phyloP scores from a whole-genome alignment of 2,797 vertebrate species.

The Xiphophorus birchmanni region DNA sequence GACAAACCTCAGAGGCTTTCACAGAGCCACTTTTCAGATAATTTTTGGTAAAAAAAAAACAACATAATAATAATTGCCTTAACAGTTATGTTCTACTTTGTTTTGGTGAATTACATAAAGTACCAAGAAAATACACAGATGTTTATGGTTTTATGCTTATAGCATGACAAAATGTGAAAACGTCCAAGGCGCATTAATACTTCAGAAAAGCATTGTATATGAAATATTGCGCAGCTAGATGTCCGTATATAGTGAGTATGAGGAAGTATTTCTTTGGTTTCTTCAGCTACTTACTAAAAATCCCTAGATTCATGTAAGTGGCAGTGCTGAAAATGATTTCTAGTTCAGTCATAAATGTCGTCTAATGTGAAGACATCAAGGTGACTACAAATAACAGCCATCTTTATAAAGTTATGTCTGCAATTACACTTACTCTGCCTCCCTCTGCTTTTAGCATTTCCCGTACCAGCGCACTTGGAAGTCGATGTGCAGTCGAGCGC shows the following conservation, averaged over 20 bases:
- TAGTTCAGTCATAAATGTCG: not conserved
- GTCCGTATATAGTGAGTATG: not conserved
- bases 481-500: conserved; percentile 52
- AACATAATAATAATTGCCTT: not conserved
- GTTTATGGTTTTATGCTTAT: not conserved
- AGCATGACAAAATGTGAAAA: not conserved
- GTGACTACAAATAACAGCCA: not conserved
- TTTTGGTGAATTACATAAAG: not conserved
- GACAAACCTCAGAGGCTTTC: not conserved
- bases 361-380: conserved; percentile 10
- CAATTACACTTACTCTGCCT: conserved; percentile 18
- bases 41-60: not conserved
- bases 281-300: not conserved
- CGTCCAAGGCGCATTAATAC: not conserved
- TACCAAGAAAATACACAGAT: not conserved
- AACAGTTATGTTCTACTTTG: not conserved
- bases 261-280: not conserved
- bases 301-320: not conserved
- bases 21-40: not conserved
- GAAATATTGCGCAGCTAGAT: not conserved
- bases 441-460: conserved; percentile 35
- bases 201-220: not conserved
- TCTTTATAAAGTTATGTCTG: conserved; percentile 16
- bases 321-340: not conserved
- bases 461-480: conserved; percentile 36